phyloP scores from a whole-genome alignment of 2,888 invertebrate genomes.

The Tipula vernalis region DNA sequence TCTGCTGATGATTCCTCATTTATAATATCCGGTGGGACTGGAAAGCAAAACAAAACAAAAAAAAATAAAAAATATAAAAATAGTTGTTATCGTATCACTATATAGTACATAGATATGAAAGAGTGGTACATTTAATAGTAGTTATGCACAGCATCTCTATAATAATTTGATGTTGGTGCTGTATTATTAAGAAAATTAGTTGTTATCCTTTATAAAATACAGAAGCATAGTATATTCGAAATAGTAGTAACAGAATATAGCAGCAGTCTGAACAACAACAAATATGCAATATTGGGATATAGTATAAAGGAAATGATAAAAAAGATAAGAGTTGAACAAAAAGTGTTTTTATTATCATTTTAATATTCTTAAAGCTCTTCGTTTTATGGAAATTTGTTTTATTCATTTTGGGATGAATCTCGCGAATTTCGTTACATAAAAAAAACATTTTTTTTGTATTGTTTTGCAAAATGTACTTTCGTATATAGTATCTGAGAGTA shows the following conservation, averaged over 20 bases:
- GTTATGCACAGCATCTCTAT: neutral
- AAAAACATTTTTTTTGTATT: neutral
- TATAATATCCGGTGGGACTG: slow-evolving; percentile 69
- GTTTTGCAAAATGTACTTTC: neutral
- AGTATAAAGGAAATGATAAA: neutral
- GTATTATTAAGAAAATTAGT: neutral
- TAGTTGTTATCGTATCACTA: neutral
- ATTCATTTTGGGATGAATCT: neutral
- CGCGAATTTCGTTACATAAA: neutral
- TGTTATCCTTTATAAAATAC: neutral
- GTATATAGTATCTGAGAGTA: neutral
- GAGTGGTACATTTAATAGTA: too few species aligned
- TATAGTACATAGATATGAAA: neutral
- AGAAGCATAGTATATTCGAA: neutral
- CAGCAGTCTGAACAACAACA: neutral
- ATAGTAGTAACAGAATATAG: neutral
- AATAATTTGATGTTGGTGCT: neutral
- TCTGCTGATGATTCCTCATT: slow-evolving; percentile 64
- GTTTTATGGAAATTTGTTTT: neutral
- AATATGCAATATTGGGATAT: neutral
- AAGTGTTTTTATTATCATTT: neutral
- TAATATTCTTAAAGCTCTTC: neutral
- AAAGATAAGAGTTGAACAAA: neutral
- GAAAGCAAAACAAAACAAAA: slow-evolving; percentile 7
- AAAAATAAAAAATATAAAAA: too few species aligned